Conservation (phyloP, 2,113 vertebrate species). For the Agapornis roseicollis region DNA sequence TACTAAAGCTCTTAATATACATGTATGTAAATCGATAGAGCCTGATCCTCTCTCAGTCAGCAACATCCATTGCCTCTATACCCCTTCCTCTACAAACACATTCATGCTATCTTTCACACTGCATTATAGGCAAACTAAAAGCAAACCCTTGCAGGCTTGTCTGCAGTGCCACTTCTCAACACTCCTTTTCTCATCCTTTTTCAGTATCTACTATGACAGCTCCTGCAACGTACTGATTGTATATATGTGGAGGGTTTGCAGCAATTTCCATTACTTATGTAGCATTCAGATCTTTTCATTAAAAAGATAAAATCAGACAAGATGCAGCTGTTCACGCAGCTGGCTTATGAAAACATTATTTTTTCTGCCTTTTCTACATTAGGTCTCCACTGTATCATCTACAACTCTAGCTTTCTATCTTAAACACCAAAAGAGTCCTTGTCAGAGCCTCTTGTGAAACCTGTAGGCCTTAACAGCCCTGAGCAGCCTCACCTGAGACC, state of each 20-base stretch:
- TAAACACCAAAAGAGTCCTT: background rate
- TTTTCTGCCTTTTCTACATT: background rate
- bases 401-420: background rate
- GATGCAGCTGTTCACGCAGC: conserved; percentile 39
- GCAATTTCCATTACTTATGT: background rate
- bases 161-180: background rate
- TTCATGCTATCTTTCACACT: background rate
- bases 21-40: background rate
- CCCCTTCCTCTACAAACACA: background rate
- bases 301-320: conserved; percentile 26
- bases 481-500: background rate
- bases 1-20: background rate
- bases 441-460: background rate
- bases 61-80: background rate
- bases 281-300: background rate
- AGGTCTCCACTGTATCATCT: background rate
- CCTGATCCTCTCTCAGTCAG: background rate
- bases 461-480: background rate
- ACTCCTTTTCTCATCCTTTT: background rate
- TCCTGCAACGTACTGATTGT: background rate
- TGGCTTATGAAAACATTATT: background rate
- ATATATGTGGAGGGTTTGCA: background rate
- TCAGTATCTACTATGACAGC: background rate
- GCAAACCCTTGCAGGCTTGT: conserved; percentile 14
- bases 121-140: background rate